Base-by-base conservation (phyloP, 2,113 vertebrate genomes). In the Megaceryle maxima region DNA sequence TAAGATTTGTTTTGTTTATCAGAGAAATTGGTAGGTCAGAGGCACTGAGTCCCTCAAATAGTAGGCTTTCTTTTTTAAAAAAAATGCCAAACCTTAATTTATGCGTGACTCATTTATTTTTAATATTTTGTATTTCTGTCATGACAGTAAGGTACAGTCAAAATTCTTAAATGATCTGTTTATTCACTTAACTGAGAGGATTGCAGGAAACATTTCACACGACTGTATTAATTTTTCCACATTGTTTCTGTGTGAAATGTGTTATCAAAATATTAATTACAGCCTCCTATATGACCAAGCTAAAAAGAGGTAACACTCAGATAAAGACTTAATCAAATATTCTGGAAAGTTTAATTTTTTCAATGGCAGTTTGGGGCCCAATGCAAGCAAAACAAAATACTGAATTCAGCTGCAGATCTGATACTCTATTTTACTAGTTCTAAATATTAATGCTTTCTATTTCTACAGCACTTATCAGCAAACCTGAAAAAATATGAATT, bases 1-100 rank as follows among this genome's bases (percentile, higher is more conserved):
- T 87, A 50, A 88, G 92, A 87, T 94, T 86, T 5, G 2, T 86
- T 95, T 85, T 85, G 43, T 73, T 96, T 41, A 14, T 89, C 41
- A 59, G 67, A 80, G 70, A 88, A 86, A 86, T 26, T 70, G 77
- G 76, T 87, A 43, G 92, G 80, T 90, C 86, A 81, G 88, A 88
- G 83, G 46, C 46, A 81, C 11, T 6, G 20, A 67, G 51, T 85
- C 24, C 21, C 19, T 88, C 37, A 75, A 55, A 80, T 28, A 28
- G 50, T 6, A 79, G 41, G 6, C 5, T 92, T 91, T 77, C 17
- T 79, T 87, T 83, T 55, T 13, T 9, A 21, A 51, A 56, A 72
- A 68, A 51, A 4, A 46, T 10, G 12, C 28, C 18, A 17, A 43
- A 41, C 21, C 13, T 60, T 60, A n/a, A 3, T 41, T 85, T 80